phyloP scores from a whole-genome alignment of 2,797 vertebrate genomes.

The Labeo calbasu region DNA sequence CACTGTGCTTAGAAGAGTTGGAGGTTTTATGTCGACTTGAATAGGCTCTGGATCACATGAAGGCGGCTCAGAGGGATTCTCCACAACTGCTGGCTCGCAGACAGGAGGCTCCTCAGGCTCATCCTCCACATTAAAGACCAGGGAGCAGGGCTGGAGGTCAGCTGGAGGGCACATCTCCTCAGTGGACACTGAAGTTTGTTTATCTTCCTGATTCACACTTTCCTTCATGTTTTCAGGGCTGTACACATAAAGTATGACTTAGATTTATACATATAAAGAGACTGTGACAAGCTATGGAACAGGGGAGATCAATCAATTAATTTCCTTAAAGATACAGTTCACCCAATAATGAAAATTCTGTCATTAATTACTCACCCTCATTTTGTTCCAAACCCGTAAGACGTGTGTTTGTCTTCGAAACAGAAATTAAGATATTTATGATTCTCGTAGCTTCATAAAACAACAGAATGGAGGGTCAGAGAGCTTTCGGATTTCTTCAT shows the following conservation, averaged over 20 bases:
- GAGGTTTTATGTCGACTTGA: constrained; percentile 42
- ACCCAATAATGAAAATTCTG: too few species aligned
- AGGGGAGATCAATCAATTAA: not conserved
- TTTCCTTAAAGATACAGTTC: too few species aligned
- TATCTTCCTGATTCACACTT: constrained; percentile 13
- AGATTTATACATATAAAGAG: not conserved
- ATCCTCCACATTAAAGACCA: constrained; percentile 73
- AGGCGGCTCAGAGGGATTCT: constrained; percentile 11
- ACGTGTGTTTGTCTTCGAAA: too few species aligned
- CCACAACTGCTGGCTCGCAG: constrained; percentile 39
- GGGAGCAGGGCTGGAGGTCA: constrained; percentile 60
- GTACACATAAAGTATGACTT: not conserved
- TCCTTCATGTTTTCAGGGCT: constrained; percentile 59
- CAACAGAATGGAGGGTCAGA: too few species aligned
- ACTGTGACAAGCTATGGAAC: not conserved
- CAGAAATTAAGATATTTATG: too few species aligned
- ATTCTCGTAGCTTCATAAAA: too few species aligned
- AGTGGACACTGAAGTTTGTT: constrained; percentile 13
- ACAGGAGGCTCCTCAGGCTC: constrained; percentile 41
- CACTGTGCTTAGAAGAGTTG: constrained; percentile 50
- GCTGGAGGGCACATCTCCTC: constrained; percentile 47
- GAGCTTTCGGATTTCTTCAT: too few species aligned
- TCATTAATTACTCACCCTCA: too few species aligned
- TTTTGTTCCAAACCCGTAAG: too few species aligned
- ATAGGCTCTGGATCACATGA: not conserved